These are phyloP conservation scores for Gasterosteus aculeatus DNA, from an alignment of 2,113 vertebrate genomes.

Conservation along the genomic window DNA sequence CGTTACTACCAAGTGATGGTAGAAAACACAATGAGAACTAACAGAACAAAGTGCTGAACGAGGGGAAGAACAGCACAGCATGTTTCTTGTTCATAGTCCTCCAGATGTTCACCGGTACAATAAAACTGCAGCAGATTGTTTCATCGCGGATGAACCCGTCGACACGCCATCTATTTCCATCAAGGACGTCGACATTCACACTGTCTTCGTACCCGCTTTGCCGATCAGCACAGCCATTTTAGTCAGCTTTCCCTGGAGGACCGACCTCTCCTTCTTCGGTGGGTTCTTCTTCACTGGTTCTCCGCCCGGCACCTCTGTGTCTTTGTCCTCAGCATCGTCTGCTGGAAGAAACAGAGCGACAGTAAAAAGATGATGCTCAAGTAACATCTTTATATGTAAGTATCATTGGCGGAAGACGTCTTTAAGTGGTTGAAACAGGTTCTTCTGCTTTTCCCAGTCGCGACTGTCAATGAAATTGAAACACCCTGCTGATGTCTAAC, in stretches of 20 bases:
- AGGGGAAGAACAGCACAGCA: not conserved
- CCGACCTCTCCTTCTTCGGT: conserved; percentile 98
- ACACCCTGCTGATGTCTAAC: not conserved
- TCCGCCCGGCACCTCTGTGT: conserved; percentile 91
- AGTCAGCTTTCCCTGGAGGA: conserved; percentile 97
- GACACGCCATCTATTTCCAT: too few species aligned
- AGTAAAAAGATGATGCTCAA: not conserved
- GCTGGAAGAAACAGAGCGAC: not conserved
- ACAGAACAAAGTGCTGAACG: not conserved
- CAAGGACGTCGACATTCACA: not conserved
- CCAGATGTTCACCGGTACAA: too few species aligned
- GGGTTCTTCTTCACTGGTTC: conserved; percentile 87
- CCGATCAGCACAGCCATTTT: conserved; percentile 97
- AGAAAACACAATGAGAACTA: not conserved
- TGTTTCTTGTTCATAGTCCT: too few species aligned
- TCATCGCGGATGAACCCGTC: not conserved
- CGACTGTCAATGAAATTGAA: not conserved
- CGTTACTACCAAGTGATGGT: too few species aligned
- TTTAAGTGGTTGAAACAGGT: not conserved
- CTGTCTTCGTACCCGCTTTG: conserved; percentile 89
- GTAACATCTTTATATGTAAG: not conserved
- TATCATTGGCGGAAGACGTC: not conserved
- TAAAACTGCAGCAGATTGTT: not conserved
- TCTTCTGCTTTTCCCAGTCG: not conserved
- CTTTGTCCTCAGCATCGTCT: conserved; percentile 90